A percentile compares a stretch with the other conserved stretches of the same genome.
Conservation (phyloP, 2,113 vertebrate genomes). For the Porphyrio hochstetteri region DNA sequence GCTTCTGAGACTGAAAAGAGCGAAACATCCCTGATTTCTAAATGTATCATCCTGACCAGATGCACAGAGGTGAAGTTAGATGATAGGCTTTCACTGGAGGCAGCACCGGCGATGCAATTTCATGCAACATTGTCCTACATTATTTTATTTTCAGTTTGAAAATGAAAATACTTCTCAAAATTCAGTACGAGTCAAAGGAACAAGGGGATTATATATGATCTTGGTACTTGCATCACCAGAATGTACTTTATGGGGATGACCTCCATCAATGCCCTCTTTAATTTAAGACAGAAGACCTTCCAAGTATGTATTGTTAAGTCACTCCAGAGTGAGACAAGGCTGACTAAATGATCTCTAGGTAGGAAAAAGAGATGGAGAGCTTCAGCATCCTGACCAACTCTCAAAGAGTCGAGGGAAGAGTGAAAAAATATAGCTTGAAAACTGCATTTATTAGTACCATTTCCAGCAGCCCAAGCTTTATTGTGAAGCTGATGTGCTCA, state of each 20-base stretch:
- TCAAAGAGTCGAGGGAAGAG: background rate
- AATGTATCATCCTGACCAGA: conserved; percentile 30
- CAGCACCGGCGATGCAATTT: conserved; percentile 17
- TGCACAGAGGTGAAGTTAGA: conserved; percentile 19
- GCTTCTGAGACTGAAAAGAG: background rate
- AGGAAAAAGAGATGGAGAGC: background rate
- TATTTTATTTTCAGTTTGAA: conserved; percentile 53
- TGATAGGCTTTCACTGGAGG: conserved; percentile 40
- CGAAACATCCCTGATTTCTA: conserved; percentile 20
- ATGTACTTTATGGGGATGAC: conserved; percentile 8
- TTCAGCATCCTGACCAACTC: background rate
- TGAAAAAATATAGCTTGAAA: conserved; percentile 6
- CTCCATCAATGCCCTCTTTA: background rate
- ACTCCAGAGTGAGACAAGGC: background rate
- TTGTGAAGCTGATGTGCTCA: background rate
- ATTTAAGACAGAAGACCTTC: conserved; percentile 24
- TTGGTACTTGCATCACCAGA: background rate
- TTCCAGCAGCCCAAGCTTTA: background rate
- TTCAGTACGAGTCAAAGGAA: conserved; percentile 34
- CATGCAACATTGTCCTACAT: conserved; percentile 40
- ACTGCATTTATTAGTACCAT: background rate
- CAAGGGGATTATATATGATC: background rate
- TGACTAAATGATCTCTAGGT: conserved; percentile 11
- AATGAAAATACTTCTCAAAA: conserved; percentile 47
- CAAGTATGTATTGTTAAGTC: background rate